Conservation (phyloP, 2,113 vertebrate species). For the Thinocorus orbignyianus region DNA sequence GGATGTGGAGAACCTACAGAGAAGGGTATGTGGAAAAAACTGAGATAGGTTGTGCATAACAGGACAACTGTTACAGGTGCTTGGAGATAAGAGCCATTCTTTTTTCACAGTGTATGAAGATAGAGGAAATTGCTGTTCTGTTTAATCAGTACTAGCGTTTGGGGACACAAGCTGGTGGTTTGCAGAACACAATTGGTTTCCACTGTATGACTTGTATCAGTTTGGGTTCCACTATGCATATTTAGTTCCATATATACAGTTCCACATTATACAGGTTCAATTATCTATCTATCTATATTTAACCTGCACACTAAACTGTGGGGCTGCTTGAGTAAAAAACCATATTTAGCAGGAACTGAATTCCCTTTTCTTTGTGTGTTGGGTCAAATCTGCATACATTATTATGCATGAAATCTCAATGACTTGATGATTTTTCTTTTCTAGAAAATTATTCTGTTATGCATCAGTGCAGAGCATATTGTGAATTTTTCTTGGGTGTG, state of each 20-base stretch:
- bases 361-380: background rate
- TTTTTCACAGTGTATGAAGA: background rate
- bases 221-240: background rate
- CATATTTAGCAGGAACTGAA: background rate
- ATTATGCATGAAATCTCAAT: background rate
- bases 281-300: background rate
- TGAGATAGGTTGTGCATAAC: background rate
- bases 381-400: background rate
- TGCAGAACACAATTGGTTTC: background rate
- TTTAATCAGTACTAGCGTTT: background rate
- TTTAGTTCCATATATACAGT: background rate
- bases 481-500: background rate
- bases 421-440: background rate
- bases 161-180: background rate
- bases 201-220: background rate
- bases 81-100: background rate
- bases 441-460: background rate
- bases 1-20: background rate
- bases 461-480: background rate
- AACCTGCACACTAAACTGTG: background rate
- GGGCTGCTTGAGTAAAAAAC: background rate
- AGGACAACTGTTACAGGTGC: background rate
- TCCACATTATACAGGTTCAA: background rate
- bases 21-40: background rate
- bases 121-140: background rate